A percentile compares a stretch with the other conserved stretches of the same genome.
phyloP scores from a whole-genome alignment of 2,888 invertebrate genomes.

The Biston stratarius region DNA sequence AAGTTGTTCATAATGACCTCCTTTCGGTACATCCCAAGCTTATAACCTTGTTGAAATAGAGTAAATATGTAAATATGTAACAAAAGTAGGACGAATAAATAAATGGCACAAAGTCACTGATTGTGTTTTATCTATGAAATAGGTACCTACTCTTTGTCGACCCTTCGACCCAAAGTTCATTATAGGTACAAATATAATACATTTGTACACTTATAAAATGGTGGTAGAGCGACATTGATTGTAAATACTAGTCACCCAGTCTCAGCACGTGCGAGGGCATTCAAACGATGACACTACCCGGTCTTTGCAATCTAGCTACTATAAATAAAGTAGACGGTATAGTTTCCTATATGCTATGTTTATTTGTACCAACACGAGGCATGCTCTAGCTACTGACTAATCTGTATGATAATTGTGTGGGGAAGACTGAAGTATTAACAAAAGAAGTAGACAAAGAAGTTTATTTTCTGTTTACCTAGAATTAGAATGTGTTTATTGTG shows the following conservation, averaged over 20 bases:
- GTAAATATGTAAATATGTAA: background rate
- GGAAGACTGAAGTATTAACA: background rate
- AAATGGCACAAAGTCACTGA: background rate
- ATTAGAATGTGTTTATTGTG: background rate
- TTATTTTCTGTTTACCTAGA: background rate
- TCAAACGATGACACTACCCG: background rate
- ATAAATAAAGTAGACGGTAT: slow-evolving; percentile 5
- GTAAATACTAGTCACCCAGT: slow-evolving; percentile 1
- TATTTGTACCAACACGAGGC: background rate
- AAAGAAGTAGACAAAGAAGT: background rate
- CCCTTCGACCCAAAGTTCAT: slow-evolving; percentile 1
- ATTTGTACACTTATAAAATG: background rate
- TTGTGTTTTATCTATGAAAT: background rate
- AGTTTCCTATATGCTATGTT: background rate
- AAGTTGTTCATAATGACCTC: too few species aligned
- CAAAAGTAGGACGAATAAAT: background rate
- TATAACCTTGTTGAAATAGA: too few species aligned
- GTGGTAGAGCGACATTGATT: background rate
- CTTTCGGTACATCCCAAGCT: too few species aligned
- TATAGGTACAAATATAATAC: background rate
- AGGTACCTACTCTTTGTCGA: background rate
- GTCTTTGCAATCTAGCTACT: slow-evolving; percentile 7
- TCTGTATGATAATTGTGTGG: slow-evolving; percentile 1
- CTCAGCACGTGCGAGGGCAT: slow-evolving; percentile 10
- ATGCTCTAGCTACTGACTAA: slow-evolving; percentile 1